These are phyloP conservation scores for Ganaspis brasiliensis DNA, from an alignment of 2,888 invertebrate species.

Conservation along the genomic window DNA sequence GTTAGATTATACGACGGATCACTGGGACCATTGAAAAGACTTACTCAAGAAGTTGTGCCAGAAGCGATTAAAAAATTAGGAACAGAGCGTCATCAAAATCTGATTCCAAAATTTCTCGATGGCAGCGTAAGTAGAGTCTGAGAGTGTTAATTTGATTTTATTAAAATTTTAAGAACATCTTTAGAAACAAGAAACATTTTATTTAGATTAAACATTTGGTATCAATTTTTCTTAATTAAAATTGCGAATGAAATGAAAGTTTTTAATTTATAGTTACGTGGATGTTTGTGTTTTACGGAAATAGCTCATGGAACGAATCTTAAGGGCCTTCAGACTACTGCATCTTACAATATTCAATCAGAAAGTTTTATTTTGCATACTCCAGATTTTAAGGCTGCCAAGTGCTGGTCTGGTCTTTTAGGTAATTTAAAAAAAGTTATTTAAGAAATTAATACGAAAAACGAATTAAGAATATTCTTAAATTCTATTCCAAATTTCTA, in stretches of 20 bases:
- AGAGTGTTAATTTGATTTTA: background rate
- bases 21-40: constrained; percentile 9
- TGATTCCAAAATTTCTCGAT: background rate
- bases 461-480: too few species aligned
- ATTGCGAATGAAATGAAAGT: too few species aligned
- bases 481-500: too few species aligned
- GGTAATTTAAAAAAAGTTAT: constrained; percentile 81
- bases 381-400: constrained; percentile 96
- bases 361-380: constrained; percentile 94
- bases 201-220: constrained; percentile 42
- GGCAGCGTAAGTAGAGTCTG: background rate
- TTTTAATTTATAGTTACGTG: constrained; percentile 84
- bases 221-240: too few species aligned
- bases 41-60: background rate
- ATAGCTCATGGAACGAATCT: constrained; percentile 97
- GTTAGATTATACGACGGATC: constrained; percentile 6
- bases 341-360: constrained; percentile 89
- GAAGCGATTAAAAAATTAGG: constrained; percentile 3
- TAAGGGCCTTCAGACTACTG: constrained; percentile 94
- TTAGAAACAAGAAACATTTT: too few species aligned
- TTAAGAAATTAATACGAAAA: background rate
- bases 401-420: constrained; percentile 97
- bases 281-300: constrained; percentile 95
- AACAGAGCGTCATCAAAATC: constrained; percentile 3
- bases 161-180: too few species aligned